phyloP scores from a whole-genome alignment of 1,140 invertebrate species.

The Hermatobates lingyangjiaoensis region DNA sequence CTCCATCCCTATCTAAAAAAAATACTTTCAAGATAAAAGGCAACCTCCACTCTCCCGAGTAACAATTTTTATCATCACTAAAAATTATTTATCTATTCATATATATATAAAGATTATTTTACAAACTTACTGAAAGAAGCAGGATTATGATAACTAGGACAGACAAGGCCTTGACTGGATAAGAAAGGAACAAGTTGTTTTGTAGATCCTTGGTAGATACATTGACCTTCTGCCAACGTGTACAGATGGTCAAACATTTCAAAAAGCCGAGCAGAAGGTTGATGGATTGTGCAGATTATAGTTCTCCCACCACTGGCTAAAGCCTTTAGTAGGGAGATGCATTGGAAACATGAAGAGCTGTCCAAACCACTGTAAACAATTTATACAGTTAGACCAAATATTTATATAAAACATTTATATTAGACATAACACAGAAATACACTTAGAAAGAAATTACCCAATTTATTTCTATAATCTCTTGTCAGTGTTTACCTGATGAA shows the following conservation, averaged over 20 bases:
- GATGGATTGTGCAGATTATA: conserved; percentile 90
- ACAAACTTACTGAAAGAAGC: conserved; percentile 87
- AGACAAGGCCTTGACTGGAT: conserved; percentile 49
- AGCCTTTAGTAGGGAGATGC: conserved; percentile 58
- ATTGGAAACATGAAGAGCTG: conserved; percentile 74
- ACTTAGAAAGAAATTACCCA: no score
- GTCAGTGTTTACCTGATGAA: no score
- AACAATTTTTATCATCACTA: no score
- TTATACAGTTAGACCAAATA: no score
- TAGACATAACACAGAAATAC: no score
- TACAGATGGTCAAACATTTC: conserved; percentile 92
- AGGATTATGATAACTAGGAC: conserved; percentile 87
- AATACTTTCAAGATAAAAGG: no score
- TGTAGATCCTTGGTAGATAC: conserved; percentile 69
- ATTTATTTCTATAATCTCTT: no score
- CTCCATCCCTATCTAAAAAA: no score
- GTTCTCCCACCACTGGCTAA: conserved; percentile 73
- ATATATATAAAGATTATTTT: no score
- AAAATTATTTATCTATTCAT: no score
- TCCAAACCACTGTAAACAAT: conserved; percentile 60
- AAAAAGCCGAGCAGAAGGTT: conserved; percentile 83
- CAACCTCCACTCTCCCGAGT: no score
- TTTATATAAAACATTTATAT: no score
- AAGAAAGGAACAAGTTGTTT: conserved; percentile 63
- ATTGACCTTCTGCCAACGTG: conserved; percentile 68